Evolutionary conservation across 2,113 vertebrate genomes (phyloP).

Genomic region (Grammomys surdaster): DNA sequence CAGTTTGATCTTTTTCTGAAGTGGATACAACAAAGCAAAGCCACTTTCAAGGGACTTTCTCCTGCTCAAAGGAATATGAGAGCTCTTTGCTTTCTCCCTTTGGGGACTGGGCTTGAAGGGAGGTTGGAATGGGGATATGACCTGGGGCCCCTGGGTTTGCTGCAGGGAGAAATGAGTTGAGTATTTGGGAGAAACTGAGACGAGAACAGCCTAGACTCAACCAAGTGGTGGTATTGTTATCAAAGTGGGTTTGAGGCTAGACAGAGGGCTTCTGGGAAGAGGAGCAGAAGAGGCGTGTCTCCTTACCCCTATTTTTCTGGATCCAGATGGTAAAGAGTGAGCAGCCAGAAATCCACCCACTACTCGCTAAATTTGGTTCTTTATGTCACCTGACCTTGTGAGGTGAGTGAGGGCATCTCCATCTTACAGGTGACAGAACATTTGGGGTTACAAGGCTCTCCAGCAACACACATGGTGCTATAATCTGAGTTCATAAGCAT

Average conservation of each 20-base stretch:
- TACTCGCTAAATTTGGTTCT: not conserved
- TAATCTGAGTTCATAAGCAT: not conserved
- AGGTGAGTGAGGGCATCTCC: not conserved
- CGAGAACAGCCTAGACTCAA: constrained; percentile 60
- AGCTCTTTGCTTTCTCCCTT: constrained; percentile 3
- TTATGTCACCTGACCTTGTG: not conserved
- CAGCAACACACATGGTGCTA: not conserved
- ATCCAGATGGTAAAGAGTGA: not conserved
- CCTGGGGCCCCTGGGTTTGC: not conserved
- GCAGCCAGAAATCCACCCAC: not conserved
- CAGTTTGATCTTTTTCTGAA: constrained; percentile 46
- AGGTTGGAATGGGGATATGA: not conserved
- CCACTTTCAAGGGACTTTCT: not conserved
- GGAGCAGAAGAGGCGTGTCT: not conserved
- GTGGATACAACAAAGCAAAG: constrained; percentile 34
- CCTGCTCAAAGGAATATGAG: not conserved
- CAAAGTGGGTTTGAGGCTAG: not conserved
- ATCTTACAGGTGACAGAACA: constrained; percentile 22
- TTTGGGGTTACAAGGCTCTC: not conserved
- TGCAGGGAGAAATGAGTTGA: not conserved
- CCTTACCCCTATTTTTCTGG: not conserved
- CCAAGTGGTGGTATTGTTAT: constrained; percentile 23
- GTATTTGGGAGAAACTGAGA: not conserved
- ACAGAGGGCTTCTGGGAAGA: not conserved
- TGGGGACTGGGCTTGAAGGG: not conserved